These are phyloP conservation scores for Uria aalge DNA, from an alignment of 2,113 vertebrate genomes.

Conservation along the genomic window DNA sequence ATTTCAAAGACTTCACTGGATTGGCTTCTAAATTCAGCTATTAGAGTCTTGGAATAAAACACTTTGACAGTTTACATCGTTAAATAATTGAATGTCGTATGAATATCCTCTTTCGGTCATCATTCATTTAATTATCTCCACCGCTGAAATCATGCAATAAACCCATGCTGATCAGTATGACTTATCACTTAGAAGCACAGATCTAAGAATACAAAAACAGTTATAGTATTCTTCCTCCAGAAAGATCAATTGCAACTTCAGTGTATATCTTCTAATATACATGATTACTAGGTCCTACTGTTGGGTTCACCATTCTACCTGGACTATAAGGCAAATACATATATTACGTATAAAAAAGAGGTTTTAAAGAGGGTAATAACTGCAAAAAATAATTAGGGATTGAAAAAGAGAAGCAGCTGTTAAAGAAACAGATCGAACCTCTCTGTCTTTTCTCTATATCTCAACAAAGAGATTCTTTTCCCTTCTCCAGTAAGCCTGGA, in stretches of 20 bases:
- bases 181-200: background rate
- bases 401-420: background rate
- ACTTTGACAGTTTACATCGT: slow-evolving; percentile 5
- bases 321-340: background rate
- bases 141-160: slow-evolving; percentile 27
- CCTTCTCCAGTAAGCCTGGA: background rate
- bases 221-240: background rate
- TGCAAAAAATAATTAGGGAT: background rate
- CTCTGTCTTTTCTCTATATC: background rate
- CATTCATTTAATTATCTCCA: slow-evolving; percentile 40
- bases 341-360: background rate
- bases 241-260: background rate
- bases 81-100: slow-evolving; percentile 51
- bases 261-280: background rate
- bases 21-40: background rate
- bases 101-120: slow-evolving; percentile 35
- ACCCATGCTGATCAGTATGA: slow-evolving; percentile 11
- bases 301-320: background rate
- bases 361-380: background rate
- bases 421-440: background rate
- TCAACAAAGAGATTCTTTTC: background rate
- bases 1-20: background rate
- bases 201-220: background rate
- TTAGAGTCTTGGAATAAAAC: slow-evolving; percentile 28
- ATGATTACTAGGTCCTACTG: background rate